Conservation (phyloP, 1,140 invertebrate species). For the Ridgeia piscesae region DNA sequence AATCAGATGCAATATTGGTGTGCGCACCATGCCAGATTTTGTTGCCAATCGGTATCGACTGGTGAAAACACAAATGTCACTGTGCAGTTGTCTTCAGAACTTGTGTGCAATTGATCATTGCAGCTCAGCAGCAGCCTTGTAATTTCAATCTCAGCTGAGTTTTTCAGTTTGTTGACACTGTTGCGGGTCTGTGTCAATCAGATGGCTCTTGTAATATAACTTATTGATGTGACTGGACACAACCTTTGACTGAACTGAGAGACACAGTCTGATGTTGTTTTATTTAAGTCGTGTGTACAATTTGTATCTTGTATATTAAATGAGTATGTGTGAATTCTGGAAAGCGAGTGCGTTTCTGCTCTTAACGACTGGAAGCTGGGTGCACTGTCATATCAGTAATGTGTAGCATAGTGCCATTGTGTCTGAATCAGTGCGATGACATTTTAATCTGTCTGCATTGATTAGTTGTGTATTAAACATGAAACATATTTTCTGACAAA, state of each 20-base stretch:
- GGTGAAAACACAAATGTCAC: not conserved
- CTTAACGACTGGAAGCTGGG: not conserved
- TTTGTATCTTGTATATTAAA: slow-evolving; percentile 7
- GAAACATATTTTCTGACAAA: not conserved
- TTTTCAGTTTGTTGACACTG: not conserved
- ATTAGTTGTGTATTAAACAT: not conserved
- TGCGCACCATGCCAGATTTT: not conserved
- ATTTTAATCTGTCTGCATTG: not conserved
- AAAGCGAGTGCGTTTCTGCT: not conserved
- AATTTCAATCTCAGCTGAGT: not conserved
- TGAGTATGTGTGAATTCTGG: not conserved
- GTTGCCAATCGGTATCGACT: not conserved
- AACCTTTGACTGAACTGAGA: not conserved
- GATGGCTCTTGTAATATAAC: too few species aligned
- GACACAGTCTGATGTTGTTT: not conserved
- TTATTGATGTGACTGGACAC: not conserved
- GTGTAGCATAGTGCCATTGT: not conserved
- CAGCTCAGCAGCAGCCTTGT: not conserved
- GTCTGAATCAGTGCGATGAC: not conserved
- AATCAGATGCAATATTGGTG: not conserved
- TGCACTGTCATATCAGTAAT: not conserved
- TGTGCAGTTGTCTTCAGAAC: too few species aligned
- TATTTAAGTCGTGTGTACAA: not conserved
- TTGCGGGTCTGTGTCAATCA: too few species aligned
- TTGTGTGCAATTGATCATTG: not conserved